Conservation (phyloP, 2,797 vertebrate species). For the Sciurus carolinensis region DNA sequence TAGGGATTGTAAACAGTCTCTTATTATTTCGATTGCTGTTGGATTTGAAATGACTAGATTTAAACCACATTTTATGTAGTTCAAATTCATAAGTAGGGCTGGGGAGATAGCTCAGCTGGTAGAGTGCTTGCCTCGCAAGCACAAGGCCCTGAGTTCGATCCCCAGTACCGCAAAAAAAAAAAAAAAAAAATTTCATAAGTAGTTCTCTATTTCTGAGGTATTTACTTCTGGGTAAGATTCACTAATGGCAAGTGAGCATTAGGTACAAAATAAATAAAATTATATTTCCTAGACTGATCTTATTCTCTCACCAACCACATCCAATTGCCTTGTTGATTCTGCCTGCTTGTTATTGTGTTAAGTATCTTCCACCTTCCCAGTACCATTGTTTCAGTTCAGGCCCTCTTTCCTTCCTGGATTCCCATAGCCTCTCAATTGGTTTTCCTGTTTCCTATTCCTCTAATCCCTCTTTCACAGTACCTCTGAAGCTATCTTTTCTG, state of each 20-base stretch:
- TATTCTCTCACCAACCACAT: neutral
- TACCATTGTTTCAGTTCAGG: constrained; percentile 35
- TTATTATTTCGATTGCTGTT: constrained; percentile 63
- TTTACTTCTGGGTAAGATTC: constrained; percentile 49
- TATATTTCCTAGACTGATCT: neutral
- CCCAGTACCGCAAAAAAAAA: no score
- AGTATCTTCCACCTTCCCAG: neutral
- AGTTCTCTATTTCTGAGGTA: constrained; percentile 26
- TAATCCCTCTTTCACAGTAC: neutral
- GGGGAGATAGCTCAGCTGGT: no score
- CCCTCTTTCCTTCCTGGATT: constrained; percentile 13
- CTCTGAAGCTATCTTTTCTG: neutral
- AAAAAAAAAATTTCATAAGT: no score
- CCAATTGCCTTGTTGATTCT: neutral
- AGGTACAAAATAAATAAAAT: constrained; percentile 62
- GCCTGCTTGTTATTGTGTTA: neutral
- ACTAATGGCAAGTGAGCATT: neutral
- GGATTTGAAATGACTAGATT: constrained; percentile 57
- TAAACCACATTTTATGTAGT: constrained; percentile 39
- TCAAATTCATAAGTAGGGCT: constrained; percentile 47
- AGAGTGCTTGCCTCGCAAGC: no score
- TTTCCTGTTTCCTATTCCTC: constrained; percentile 19
- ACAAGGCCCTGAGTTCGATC: no score
- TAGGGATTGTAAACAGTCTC: constrained; percentile 61
- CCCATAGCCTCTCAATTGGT: constrained; percentile 19